phyloP scores from a whole-genome alignment of 1,140 invertebrate genomes.

The Ceratina calcarata region DNA sequence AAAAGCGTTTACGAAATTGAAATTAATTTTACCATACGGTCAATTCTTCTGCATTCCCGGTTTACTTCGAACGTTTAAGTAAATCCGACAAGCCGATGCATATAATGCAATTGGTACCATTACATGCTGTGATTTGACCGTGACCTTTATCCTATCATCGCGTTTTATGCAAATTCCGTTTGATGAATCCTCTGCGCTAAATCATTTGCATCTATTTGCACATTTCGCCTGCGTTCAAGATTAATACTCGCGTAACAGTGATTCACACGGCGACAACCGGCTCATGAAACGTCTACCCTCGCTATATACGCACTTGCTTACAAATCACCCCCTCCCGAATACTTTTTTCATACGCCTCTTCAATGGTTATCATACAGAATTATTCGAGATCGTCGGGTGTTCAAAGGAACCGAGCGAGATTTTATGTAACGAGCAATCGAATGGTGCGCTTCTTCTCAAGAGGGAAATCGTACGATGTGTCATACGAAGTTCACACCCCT shows the following conservation, averaged over 20 bases:
- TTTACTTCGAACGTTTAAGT: too few species aligned
- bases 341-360: background rate
- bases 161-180: background rate
- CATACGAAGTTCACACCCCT: slow-evolving; percentile 30
- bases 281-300: slow-evolving; percentile 8
- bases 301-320: background rate
- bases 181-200: background rate
- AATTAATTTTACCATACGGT: background rate
- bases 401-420: background rate
- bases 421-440: background rate
- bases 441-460: too few species aligned
- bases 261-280: slow-evolving; percentile 3
- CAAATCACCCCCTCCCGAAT: slow-evolving; percentile 3
- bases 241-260: background rate
- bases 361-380: background rate
- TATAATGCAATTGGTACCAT: background rate
- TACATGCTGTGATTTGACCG: background rate
- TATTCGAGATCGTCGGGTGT: background rate
- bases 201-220: background rate
- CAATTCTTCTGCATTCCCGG: too few species aligned
- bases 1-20: background rate
- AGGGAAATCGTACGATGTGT: background rate
- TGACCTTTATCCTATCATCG: slow-evolving; percentile 16
- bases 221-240: background rate
- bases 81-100: background rate